Evolutionary conservation across 2,113 vertebrate species (phyloP).

Genomic region (Seriola quinqueradiata): DNA sequence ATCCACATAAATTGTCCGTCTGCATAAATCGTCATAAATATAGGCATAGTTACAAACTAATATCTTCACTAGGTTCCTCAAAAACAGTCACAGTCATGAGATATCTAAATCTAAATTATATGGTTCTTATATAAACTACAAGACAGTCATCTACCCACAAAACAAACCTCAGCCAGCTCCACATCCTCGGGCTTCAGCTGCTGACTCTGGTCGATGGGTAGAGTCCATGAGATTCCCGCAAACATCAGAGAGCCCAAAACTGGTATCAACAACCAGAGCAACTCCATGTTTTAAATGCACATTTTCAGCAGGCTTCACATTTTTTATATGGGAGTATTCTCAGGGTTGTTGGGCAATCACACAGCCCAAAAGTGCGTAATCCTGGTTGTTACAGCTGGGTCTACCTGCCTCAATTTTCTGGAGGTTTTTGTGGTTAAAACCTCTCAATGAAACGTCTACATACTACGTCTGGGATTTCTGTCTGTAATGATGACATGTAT

Average conservation of each 20-base stretch:
- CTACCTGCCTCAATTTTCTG: constrained; percentile 54
- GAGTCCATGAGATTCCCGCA: constrained; percentile 53
- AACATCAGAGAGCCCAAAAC: constrained; percentile 62
- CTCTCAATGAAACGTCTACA: constrained; percentile 59
- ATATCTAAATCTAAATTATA: background rate
- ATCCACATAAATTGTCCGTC: background rate
- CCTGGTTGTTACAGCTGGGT: constrained; percentile 45
- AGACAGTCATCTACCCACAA: constrained; percentile 37
- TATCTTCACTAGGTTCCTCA: too few relatives aligned
- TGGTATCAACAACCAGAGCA: constrained; percentile 58
- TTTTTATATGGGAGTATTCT: constrained; percentile 67
- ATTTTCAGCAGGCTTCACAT: constrained; percentile 30
- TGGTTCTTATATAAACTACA: background rate
- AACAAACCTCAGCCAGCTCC: constrained; percentile 79
- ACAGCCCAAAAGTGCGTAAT: constrained; percentile 28
- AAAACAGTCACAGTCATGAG: background rate
- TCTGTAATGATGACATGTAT: constrained; percentile 28
- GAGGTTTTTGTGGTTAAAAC: constrained; percentile 63
- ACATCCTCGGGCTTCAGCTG: constrained; percentile 58
- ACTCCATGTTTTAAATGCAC: constrained; percentile 68
- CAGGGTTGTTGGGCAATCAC: constrained; percentile 46
- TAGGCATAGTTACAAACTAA: background rate
- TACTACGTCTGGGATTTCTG: constrained; percentile 60
- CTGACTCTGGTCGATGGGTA: constrained; percentile 50
- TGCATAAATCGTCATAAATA: background rate